These are phyloP conservation scores for Nephrotoma appendiculata DNA, from an alignment of 2,888 invertebrate genomes.

Conservation along the genomic window DNA sequence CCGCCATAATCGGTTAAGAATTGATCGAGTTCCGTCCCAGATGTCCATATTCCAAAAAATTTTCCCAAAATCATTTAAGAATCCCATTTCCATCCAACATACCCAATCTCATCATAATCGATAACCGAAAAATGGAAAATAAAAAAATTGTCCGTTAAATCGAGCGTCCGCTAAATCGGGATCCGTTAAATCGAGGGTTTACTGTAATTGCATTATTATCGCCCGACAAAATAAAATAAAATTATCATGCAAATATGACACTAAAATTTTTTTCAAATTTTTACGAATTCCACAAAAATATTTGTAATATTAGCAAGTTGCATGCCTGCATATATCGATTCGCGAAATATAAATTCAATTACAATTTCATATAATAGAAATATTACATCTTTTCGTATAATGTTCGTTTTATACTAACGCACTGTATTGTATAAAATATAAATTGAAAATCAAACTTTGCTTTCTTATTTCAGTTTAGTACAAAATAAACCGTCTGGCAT, in stretches of 20 bases:
- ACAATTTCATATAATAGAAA: background rate
- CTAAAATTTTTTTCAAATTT: background rate
- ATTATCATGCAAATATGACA: no score
- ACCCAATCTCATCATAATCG: no score
- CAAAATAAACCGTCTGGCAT: background rate
- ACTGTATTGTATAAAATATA: background rate
- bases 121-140: no score
- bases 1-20: no score
- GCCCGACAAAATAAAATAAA: background rate
- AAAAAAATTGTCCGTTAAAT: no score
- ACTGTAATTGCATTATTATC: background rate
- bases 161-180: no score
- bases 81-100: no score
- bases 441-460: background rate
- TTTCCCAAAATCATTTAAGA: no score
- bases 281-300: background rate
- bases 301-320: background rate
- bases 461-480: background rate
- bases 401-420: background rate
- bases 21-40: no score
- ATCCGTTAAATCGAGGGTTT: no score
- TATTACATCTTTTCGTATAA: background rate
- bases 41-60: no score
- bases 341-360: background rate
- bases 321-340: background rate